Evolutionary conservation across 2,888 invertebrate genomes (phyloP).

Genomic region (Rhagophthalmus giganteus): DNA sequence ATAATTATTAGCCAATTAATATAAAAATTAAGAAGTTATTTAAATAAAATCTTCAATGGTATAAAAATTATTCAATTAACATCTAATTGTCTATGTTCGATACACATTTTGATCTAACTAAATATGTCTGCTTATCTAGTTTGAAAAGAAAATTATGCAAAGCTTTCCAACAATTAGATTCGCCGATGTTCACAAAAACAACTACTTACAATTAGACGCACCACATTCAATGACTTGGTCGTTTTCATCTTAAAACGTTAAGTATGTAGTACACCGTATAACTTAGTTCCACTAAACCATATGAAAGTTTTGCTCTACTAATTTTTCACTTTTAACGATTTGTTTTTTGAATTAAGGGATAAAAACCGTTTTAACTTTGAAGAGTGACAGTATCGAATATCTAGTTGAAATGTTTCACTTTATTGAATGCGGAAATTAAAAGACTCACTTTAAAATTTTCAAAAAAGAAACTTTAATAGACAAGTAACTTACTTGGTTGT

Average conservation of each 20-base stretch:
- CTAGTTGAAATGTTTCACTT: too few relatives aligned
- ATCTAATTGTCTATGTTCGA: too few relatives aligned
- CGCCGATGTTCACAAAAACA: not conserved
- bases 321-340: constrained; percentile 5
- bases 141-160: constrained; percentile 13
- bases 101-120: not conserved
- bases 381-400: too few relatives aligned
- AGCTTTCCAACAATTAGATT: constrained; percentile 14
- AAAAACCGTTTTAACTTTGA: too few relatives aligned
- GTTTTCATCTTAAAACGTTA: constrained; percentile 21
- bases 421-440: not conserved
- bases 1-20: too few relatives aligned
- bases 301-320: constrained; percentile 22
- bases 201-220: constrained; percentile 10
- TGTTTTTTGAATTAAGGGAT: constrained; percentile 6
- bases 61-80: too few relatives aligned
- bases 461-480: not conserved
- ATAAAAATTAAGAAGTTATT: too few relatives aligned
- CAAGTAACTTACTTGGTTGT: constrained; percentile 63
- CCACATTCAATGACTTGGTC: constrained; percentile 18
- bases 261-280: constrained; percentile 18
- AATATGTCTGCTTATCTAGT: not conserved
- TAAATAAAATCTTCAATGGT: too few relatives aligned
- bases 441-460: too few relatives aligned
- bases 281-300: constrained; percentile 22